phyloP scores from a whole-genome alignment of 2,888 invertebrate species.

The Macropis europaea region DNA sequence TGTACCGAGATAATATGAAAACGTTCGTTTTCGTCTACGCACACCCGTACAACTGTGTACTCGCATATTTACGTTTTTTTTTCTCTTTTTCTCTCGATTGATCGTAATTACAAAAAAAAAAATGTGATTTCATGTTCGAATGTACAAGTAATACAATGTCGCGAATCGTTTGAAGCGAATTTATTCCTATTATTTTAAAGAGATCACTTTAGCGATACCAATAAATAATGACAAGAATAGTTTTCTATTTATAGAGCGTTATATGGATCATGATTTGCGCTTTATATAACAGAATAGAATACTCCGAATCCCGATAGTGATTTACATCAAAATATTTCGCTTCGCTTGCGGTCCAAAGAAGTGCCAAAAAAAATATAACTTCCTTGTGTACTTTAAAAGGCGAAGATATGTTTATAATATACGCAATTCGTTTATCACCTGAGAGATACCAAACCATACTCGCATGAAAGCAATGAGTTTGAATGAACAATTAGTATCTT shows the following conservation, averaged over 20 bases:
- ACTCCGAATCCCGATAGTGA: neutral
- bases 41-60: slow-evolving; percentile 26
- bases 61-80: slow-evolving; percentile 2
- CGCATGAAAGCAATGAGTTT: neutral
- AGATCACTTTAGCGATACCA: slow-evolving; percentile 33
- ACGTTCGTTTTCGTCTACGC: slow-evolving; percentile 33
- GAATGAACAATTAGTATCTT: slow-evolving; percentile 20
- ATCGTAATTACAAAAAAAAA: neutral
- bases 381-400: slow-evolving; percentile 33
- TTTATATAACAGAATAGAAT: slow-evolving; percentile 12
- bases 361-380: neutral
- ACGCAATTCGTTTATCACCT: slow-evolving; percentile 9
- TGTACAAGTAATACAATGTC: slow-evolving; percentile 7
- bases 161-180: slow-evolving; percentile 27
- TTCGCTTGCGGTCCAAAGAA: neutral
- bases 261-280: slow-evolving; percentile 1
- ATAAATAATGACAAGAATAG: slow-evolving; percentile 38
- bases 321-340: neutral
- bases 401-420: slow-evolving; percentile 7
- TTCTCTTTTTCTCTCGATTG: neutral
- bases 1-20: slow-evolving; percentile 33
- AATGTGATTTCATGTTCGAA: neutral
- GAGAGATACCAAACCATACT: slow-evolving; percentile 15
- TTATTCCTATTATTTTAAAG: slow-evolving; percentile 31
- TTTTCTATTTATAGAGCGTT: slow-evolving; percentile 16